Conservation (phyloP, 1,140 invertebrate genomes). For the Hyposmocoma kahamanoa region DNA sequence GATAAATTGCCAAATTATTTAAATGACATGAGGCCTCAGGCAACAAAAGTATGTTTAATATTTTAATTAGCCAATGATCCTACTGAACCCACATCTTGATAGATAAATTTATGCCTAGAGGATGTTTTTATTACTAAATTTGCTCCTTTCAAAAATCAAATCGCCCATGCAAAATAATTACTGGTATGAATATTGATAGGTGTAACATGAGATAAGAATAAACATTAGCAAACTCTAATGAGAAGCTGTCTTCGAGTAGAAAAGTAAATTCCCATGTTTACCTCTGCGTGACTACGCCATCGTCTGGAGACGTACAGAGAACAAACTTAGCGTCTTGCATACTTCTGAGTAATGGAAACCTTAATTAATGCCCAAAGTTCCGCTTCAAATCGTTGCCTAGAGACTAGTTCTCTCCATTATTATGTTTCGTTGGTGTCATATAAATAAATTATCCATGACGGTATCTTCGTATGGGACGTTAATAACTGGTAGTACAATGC, state of each 20-base stretch:
- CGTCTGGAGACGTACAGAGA: conserved; percentile 9
- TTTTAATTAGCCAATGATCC: not conserved
- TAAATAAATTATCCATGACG: conserved; percentile 33
- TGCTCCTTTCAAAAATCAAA: too few species aligned
- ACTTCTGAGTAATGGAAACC: conserved; percentile 8
- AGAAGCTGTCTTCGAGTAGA: too few species aligned
- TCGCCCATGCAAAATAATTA: too few species aligned
- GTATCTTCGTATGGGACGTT: conserved; percentile 36
- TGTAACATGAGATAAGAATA: too few species aligned
- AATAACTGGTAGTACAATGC: conserved; percentile 61
- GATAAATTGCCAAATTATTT: conserved; percentile 13
- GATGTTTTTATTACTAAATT: too few species aligned
- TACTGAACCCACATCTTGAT: too few species aligned
- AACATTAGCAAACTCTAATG: not conserved
- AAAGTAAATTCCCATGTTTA: not conserved
- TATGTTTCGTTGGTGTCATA: conserved; percentile 1
- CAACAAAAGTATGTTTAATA: not conserved
- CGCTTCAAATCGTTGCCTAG: conserved; percentile 2
- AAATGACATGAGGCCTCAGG: conserved; percentile 1
- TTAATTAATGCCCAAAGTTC: conserved; percentile 12
- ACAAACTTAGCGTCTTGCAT: conserved; percentile 5
- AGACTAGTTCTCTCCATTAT: conserved; percentile 9
- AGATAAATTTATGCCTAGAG: too few species aligned
- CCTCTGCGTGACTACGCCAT: not conserved
- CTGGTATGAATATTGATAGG: too few species aligned